Percentiles rank a stretch among this genome's conserved stretches.
Evolutionary conservation across 2,113 vertebrate genomes (phyloP).

Genomic region (Erythrocercus mccallii): DNA sequence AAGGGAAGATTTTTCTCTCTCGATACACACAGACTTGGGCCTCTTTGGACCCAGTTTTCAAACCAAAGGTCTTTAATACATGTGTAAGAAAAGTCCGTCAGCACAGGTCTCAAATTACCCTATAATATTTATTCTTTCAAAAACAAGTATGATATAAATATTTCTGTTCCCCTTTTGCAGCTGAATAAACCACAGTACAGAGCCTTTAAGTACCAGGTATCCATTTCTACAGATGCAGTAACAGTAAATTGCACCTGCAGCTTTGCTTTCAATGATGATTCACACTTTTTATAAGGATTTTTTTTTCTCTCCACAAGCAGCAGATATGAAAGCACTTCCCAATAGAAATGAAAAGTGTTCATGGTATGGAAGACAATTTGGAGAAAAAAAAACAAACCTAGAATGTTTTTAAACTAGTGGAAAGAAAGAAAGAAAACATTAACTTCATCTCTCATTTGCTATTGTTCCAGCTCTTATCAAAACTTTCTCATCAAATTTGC

Average conservation of each 20-base stretch:
- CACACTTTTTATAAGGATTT: background rate
- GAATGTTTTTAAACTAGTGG: background rate
- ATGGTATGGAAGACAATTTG: background rate
- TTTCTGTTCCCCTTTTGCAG: background rate
- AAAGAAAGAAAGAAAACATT: background rate
- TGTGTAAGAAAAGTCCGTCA: background rate
- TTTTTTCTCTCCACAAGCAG: background rate
- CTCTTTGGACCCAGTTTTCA: background rate
- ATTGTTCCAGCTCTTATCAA: background rate
- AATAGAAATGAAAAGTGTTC: background rate
- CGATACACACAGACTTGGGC: background rate
- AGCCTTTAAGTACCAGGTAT: background rate
- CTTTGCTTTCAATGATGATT: background rate
- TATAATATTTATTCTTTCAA: background rate
- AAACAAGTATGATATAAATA: background rate
- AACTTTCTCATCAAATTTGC: background rate
- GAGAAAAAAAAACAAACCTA: background rate
- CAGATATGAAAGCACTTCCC: background rate
- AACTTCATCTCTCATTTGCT: background rate
- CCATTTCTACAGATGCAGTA: background rate
- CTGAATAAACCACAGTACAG: background rate
- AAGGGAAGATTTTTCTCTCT: background rate
- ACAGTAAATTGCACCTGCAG: background rate
- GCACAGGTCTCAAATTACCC: background rate
- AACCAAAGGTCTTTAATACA: background rate